These are phyloP conservation scores for Stenoptilia bipunctidactyla DNA, from an alignment of 2,888 invertebrate genomes.

Conservation along the genomic window DNA sequence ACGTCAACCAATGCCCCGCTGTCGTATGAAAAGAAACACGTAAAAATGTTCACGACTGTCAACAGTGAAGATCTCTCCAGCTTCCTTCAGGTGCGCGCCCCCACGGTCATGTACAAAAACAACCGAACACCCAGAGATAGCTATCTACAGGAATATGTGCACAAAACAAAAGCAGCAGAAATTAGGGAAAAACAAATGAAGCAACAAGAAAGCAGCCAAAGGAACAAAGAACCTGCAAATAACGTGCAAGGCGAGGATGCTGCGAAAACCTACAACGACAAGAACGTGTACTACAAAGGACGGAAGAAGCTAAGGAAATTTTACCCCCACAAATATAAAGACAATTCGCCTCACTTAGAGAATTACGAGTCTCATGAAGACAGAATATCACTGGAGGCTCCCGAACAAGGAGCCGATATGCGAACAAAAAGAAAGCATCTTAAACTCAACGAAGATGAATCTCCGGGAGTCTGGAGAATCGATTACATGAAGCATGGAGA, in stretches of 20 bases:
- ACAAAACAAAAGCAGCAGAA: not conserved
- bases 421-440: constrained; percentile 28
- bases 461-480: constrained; percentile 48
- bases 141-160: not conserved
- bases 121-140: constrained; percentile 7
- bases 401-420: constrained; percentile 22
- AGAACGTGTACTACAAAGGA: constrained; percentile 19
- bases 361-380: constrained; percentile 31
- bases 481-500: constrained; percentile 56
- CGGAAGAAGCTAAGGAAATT: constrained; percentile 49
- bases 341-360: constrained; percentile 33
- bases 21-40: constrained; percentile 11
- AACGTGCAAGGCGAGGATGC: constrained; percentile 19
- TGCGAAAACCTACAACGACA: constrained; percentile 19
- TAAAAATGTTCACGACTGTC: constrained; percentile 35
- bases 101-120: constrained; percentile 19
- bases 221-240: constrained; percentile 16
- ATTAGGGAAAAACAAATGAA: constrained; percentile 11
- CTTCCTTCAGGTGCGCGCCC: constrained; percentile 30
- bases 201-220: constrained; percentile 10
- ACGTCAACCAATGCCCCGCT: constrained; percentile 19
- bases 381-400: constrained; percentile 39
- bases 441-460: constrained; percentile 24
- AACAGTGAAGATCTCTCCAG: constrained; percentile 47
- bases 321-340: constrained; percentile 57